Evolutionary conservation across 2,888 invertebrate genomes (phyloP).

Genomic region (Campoplex nolae): DNA sequence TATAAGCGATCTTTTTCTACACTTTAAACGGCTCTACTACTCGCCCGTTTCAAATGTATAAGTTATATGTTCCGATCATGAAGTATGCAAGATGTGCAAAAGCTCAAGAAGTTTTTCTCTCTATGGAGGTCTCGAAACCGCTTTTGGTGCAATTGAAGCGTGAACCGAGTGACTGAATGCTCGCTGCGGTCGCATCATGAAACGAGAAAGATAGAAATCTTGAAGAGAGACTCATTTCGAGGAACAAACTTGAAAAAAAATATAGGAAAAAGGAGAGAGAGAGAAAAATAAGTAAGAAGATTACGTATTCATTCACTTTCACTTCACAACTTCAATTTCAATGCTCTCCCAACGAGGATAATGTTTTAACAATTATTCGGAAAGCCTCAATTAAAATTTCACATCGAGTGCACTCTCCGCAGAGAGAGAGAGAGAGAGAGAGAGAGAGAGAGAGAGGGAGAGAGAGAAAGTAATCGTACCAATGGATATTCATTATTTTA

Average conservation of each 20-base stretch:
- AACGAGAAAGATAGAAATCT: constrained; percentile 12
- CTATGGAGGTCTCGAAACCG: constrained; percentile 29
- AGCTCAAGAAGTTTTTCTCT: constrained; percentile 44
- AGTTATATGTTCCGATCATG: constrained; percentile 17
- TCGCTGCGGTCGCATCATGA: constrained; percentile 6
- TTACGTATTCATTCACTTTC: constrained; percentile 21
- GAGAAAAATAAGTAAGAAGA: background rate
- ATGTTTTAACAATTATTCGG: background rate
- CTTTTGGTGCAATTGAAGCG: constrained; percentile 45
- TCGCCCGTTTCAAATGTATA: background rate
- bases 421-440: background rate
- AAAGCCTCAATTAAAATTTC: constrained; percentile 7
- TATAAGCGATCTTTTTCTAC: constrained; percentile 16
- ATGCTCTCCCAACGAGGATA: constrained; percentile 11
- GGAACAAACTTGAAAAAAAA: background rate
- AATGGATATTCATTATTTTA: background rate
- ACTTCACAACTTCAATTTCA: constrained; percentile 36
- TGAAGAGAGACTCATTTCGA: background rate
- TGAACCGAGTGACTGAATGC: constrained; percentile 47
- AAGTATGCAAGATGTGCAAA: constrained; percentile 27
- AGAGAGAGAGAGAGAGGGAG: too few species aligned
- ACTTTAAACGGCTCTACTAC: background rate
- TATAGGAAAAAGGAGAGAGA: background rate
- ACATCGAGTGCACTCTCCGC: background rate
- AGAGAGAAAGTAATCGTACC: background rate